Conservation (phyloP, 2,888 invertebrate species). For the Andrena bicolor region DNA sequence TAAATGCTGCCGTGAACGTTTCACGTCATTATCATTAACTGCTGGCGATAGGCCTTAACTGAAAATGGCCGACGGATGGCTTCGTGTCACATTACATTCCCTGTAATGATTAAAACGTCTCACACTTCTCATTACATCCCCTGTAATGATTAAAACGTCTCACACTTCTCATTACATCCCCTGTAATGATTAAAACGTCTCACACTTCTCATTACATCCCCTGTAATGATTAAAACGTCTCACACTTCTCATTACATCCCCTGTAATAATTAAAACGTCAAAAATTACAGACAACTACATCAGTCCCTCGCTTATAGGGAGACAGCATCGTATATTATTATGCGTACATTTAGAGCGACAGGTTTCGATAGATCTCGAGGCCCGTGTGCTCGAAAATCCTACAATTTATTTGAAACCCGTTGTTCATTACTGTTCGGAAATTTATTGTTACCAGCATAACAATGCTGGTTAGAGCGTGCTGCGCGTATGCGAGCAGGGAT, state of each 20-base stretch:
- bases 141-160: background rate
- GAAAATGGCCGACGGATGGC: conserved; percentile 30
- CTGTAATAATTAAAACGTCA: background rate
- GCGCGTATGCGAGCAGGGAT: background rate
- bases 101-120: no score
- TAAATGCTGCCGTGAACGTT: conserved; percentile 37
- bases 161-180: background rate
- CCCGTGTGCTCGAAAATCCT: background rate
- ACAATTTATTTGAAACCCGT: conserved; percentile 21
- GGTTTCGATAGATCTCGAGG: background rate
- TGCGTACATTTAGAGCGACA: background rate
- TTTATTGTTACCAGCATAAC: conserved; percentile 32
- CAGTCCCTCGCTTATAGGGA: background rate
- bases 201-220: background rate
- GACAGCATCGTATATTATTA: background rate
- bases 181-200: background rate
- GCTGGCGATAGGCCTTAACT: conserved; percentile 40
- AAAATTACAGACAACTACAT: background rate
- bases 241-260: background rate
- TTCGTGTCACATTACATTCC: background rate
- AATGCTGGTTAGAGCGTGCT: background rate
- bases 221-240: background rate
- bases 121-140: background rate
- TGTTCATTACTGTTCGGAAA: conserved; percentile 42
- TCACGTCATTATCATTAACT: conserved; percentile 52